These are phyloP conservation scores for Psammodynastes pulverulentus DNA, from an alignment of 2,113 vertebrate genomes.

Conservation along the genomic window DNA sequence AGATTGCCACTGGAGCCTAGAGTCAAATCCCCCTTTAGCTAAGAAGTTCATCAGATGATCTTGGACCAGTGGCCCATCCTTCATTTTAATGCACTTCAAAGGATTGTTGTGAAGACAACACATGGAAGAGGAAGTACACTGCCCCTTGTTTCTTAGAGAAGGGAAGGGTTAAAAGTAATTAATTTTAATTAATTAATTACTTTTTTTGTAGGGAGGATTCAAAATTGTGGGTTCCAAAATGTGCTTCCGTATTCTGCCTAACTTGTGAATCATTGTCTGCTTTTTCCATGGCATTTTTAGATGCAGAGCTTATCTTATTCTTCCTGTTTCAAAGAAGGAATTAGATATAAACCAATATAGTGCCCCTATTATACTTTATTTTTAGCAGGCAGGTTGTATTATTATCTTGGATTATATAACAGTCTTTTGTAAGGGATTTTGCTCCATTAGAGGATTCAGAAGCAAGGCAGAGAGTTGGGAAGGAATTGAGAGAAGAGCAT, in stretches of 20 bases:
- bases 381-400: slow-evolving; percentile 55
- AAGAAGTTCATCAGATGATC: background rate
- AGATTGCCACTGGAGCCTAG: background rate
- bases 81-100: background rate
- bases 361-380: slow-evolving; percentile 55
- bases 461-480: slow-evolving; percentile 19
- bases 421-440: slow-evolving; percentile 34
- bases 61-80: background rate
- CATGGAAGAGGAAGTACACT: background rate
- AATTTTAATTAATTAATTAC: background rate
- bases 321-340: slow-evolving; percentile 1
- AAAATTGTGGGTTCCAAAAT: background rate
- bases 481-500: slow-evolving; percentile 46
- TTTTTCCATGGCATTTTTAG: slow-evolving; percentile 39
- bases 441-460: slow-evolving; percentile 17
- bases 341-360: slow-evolving; percentile 56
- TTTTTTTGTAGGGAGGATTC: background rate
- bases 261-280: background rate
- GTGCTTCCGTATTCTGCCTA: background rate
- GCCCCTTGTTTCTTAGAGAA: background rate
- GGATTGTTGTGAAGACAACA: background rate
- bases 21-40: background rate
- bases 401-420: slow-evolving; percentile 42
- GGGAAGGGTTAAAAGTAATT: background rate
- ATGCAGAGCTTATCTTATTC: background rate